Evolutionary conservation across 2,113 vertebrate species (phyloP).

Genomic region (Orthochromis malagaraziensis): DNA sequence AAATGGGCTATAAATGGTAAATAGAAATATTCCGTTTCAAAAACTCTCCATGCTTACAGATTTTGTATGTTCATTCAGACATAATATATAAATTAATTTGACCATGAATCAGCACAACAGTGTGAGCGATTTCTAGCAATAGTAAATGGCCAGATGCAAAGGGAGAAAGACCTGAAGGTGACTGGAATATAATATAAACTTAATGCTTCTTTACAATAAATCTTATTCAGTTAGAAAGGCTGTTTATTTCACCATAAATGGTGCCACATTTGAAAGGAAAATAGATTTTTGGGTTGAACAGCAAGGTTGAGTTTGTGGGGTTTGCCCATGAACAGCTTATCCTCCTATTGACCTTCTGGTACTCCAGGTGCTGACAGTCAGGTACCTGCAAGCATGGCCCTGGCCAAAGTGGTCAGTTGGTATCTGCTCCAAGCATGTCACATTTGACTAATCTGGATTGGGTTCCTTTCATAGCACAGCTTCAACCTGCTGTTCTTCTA

Average conservation of each 20-base stretch:
- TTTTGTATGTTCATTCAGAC: neutral
- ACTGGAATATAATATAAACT: neutral
- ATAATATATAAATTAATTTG: neutral
- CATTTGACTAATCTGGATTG: neutral
- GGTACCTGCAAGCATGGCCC: neutral
- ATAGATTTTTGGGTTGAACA: neutral
- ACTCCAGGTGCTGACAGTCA: neutral
- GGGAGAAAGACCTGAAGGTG: neutral
- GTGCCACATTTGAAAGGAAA: neutral
- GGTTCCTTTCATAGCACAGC: neutral
- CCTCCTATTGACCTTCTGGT: neutral
- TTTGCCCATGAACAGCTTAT: neutral
- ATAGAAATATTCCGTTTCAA: neutral
- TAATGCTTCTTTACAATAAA: neutral
- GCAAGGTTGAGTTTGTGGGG: neutral
- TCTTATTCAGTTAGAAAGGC: neutral
- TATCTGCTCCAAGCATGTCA: neutral
- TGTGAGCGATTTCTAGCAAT: neutral
- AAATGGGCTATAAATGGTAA: neutral
- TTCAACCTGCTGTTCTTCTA: neutral
- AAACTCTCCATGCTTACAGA: neutral
- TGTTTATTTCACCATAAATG: neutral
- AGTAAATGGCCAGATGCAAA: neutral
- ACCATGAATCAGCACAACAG: neutral
- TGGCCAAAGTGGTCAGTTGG: neutral